Conservation (phyloP, 2,113 vertebrate species). For the Laticauda colubrina region DNA sequence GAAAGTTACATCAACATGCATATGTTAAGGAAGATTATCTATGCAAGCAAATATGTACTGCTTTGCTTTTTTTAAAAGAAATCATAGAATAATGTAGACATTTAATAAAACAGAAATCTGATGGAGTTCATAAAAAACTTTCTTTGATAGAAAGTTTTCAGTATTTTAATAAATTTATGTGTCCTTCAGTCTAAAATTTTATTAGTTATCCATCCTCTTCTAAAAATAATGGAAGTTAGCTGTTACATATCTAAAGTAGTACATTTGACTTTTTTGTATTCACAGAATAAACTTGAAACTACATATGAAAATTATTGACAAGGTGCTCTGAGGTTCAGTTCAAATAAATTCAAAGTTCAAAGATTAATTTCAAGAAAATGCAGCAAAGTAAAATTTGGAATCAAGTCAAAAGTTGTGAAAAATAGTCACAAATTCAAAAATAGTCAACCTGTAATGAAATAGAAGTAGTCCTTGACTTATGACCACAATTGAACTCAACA, state of each 20-base stretch:
- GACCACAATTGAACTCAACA: not conserved
- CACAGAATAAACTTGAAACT: not conserved
- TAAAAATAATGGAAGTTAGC: not conserved
- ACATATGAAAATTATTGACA: not conserved
- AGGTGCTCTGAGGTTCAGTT: not conserved
- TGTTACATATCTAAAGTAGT: not conserved
- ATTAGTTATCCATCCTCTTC: not conserved
- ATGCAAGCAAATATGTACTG: not conserved
- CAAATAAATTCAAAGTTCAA: not conserved
- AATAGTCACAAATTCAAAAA: not conserved
- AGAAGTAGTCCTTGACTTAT: not conserved
- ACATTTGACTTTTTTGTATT: not conserved
- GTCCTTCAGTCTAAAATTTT: not conserved
- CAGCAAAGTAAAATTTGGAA: not conserved
- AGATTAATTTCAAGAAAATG: not conserved
- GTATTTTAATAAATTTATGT: not conserved
- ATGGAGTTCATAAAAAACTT: not conserved
- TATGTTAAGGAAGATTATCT: not conserved
- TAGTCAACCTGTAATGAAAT: not conserved
- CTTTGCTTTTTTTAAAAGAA: not conserved
- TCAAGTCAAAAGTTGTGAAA: not conserved
- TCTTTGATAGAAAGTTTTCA: not conserved
- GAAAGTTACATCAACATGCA: not conserved
- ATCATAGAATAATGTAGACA: not conserved
- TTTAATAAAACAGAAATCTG: not conserved